Percentiles rank a stretch among this genome's conserved stretches.
These are phyloP conservation scores for Ispidina picta DNA, from an alignment of 2,797 vertebrate genomes.

Conservation along the genomic window DNA sequence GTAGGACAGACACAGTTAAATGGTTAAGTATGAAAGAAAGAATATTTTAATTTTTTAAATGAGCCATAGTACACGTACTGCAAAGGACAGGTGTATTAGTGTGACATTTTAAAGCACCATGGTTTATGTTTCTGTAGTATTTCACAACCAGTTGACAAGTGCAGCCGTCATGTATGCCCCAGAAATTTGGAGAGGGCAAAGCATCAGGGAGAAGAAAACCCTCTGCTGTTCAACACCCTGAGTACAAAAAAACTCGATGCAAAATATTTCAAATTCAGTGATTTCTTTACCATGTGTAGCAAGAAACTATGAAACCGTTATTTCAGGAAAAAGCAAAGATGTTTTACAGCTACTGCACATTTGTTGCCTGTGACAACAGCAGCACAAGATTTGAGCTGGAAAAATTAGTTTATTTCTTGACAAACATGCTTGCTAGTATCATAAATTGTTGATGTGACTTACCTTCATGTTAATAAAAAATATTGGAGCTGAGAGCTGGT, in stretches of 20 bases:
- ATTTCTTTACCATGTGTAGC: neutral
- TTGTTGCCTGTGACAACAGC: neutral
- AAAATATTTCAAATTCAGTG: neutral
- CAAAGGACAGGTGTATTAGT: neutral
- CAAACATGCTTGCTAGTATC: neutral
- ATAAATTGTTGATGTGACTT: neutral
- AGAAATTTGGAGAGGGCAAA: neutral
- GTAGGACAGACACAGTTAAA: neutral
- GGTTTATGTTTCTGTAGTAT: neutral
- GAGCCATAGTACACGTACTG: neutral
- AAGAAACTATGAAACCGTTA: neutral
- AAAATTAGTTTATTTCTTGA: constrained; percentile 7
- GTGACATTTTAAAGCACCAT: neutral
- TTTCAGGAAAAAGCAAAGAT: neutral
- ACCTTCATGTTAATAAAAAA: neutral
- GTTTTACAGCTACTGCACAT: neutral
- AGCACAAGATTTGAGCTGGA: neutral
- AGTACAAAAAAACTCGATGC: neutral
- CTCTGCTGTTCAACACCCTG: neutral
- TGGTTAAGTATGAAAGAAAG: neutral
- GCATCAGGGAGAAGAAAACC: neutral
- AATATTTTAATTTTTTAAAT: neutral
- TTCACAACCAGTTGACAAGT: neutral
- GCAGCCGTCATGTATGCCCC: neutral
- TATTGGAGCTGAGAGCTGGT: neutral